Percentiles rank a stretch among this genome's conserved stretches.
Evolutionary conservation across 2,888 invertebrate genomes (phyloP).

Genomic region (Eretmocerus hayati): DNA sequence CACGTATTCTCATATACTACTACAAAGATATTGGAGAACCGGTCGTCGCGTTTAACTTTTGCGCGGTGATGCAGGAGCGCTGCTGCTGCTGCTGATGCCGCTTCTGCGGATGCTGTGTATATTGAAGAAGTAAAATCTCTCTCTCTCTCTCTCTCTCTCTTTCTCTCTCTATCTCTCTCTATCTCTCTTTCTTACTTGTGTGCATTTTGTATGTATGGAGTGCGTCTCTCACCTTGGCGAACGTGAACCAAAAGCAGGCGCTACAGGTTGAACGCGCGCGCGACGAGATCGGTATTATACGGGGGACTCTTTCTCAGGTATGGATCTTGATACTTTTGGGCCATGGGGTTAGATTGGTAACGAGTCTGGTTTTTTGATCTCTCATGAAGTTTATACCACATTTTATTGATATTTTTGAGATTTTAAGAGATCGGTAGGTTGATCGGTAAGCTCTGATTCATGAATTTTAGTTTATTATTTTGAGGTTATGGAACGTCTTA

Average conservation of each 20-base stretch:
- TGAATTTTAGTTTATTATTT: too few species aligned
- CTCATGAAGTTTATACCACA: too few species aligned
- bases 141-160: slow-evolving; percentile 24
- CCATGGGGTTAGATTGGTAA: too few species aligned
- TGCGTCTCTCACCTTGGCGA: slow-evolving; percentile 35
- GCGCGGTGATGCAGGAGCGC: too few species aligned
- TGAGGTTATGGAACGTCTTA: too few species aligned
- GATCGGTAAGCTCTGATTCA: too few species aligned
- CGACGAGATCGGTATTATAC: not conserved
- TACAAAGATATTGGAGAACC: too few species aligned
- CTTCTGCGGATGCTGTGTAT: slow-evolving; percentile 46
- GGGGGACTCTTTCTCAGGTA: slow-evolving; percentile 33
- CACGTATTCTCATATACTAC: too few species aligned
- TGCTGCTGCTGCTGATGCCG: slow-evolving; percentile 45
- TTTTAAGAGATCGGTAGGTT: too few species aligned
- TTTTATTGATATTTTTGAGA: too few species aligned
- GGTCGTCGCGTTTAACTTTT: too few species aligned
- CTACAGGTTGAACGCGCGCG: not conserved
- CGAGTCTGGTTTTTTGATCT: too few species aligned
- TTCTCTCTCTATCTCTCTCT: slow-evolving; percentile 28
- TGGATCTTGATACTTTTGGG: not conserved
- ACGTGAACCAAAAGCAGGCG: not conserved
- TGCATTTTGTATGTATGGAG: slow-evolving; percentile 55
- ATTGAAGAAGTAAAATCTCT: slow-evolving; percentile 44
- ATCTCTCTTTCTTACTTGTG: slow-evolving; percentile 28